These are phyloP conservation scores for Zapornia atra DNA, from an alignment of 2,113 vertebrate genomes.

Conservation along the genomic window DNA sequence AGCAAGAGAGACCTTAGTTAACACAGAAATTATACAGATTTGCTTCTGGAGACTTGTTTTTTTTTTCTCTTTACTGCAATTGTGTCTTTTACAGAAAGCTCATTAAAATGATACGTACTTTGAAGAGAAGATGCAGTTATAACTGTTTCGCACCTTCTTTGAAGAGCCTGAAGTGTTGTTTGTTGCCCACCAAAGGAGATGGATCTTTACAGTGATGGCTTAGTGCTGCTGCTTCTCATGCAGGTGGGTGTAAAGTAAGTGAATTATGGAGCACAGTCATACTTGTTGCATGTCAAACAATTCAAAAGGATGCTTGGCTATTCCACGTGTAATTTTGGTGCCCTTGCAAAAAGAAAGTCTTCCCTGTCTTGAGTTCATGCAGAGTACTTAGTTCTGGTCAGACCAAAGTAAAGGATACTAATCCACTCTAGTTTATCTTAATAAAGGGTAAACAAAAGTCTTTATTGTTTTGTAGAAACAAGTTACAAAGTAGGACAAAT, in stretches of 20 bases:
- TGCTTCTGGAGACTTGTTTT: background rate
- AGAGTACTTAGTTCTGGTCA: background rate
- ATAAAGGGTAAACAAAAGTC: background rate
- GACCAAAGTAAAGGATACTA: background rate
- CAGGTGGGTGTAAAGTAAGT: background rate
- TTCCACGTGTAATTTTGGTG: background rate
- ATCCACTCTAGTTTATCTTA: background rate
- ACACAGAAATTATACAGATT: background rate
- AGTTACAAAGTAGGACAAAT: background rate
- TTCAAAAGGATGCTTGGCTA: background rate
- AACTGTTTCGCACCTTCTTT: background rate
- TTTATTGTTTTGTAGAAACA: background rate
- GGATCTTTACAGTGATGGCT: background rate
- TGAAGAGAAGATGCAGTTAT: background rate
- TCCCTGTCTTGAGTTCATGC: background rate
- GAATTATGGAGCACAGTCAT: background rate
- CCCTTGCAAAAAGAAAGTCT: background rate
- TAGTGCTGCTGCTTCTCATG: background rate
- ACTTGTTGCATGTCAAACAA: background rate
- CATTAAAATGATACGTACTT: background rate
- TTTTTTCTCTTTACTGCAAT: accelerated
- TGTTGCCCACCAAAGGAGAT: background rate
- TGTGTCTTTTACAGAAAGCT: background rate
- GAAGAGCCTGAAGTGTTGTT: background rate
- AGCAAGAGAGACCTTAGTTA: background rate